Evolutionary conservation across 2,113 vertebrate species (phyloP), one percentile per base, ranked within the genome.

Genomic region (Hydropotes inermis): DNA sequence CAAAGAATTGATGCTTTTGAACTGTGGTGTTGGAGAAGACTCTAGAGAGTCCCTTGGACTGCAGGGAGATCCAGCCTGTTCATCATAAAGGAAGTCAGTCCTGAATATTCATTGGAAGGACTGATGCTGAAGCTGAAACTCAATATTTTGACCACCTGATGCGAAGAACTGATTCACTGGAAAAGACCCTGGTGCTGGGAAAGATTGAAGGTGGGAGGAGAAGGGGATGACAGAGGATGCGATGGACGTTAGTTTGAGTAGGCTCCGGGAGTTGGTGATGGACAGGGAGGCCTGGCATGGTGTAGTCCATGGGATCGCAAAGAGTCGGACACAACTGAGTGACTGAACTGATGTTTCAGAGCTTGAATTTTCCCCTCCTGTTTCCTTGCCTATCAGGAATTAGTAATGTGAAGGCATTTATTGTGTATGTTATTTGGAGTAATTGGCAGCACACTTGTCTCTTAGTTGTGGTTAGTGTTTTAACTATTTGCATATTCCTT

Each of bases 401-500:
- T 86, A 89, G 67, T 97, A 78, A 90, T 60, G 23, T 45, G 76
- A 91, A 90, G 27, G 55, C 82, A 87, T 97, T 95, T 87, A 76
- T 70, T 96, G 25, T 97, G 93, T 91, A 50, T 76, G 52, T 64
- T 93, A 88, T 89, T 91, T 97, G 64, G 61, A 89, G 54, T 47
- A 87, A 14, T 60, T 94, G 79, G 55, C 50, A 87, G 87, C 52
- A 90, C 52, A 47, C 93, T 95, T 96, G 57, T 95, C 54, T 91
- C 58, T 95, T 92, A 89, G 43, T 94, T 97, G 45, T 95, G 36
- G 87, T 92, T 96, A 96, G 82, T 96, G 81, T 91, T 79, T 87
- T 76, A 94, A 95, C 82, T 92, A 43, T 93, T 97, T 97, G 61
- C 82, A 52, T 97, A 94, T 95, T 97, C 74, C 43, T 94, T 94